Percentiles rank a stretch among this genome's conserved stretches.
Conservation (phyloP, 2,888 invertebrate genomes). For the Meiosimyza decipiens region DNA sequence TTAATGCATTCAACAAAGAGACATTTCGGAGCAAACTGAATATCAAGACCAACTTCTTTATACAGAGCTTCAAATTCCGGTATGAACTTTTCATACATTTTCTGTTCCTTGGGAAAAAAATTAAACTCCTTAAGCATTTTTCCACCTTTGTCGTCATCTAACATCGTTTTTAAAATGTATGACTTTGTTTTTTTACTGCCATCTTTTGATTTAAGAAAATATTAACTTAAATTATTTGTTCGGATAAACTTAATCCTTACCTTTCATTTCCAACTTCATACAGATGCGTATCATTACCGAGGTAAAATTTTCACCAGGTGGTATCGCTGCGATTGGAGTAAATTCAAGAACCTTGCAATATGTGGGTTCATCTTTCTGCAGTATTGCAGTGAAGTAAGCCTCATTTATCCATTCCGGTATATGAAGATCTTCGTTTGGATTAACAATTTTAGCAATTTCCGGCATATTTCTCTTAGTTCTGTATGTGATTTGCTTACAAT, state of each 20-base stretch:
- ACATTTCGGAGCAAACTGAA: background rate
- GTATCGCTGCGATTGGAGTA: slow-evolving; percentile 54
- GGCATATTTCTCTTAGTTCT: too few relatives aligned
- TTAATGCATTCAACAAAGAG: too few relatives aligned
- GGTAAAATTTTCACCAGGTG: slow-evolving; percentile 60
- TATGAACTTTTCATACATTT: background rate
- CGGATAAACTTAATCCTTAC: slow-evolving; percentile 38
- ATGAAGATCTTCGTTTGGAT: too few relatives aligned
- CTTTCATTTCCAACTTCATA: slow-evolving; percentile 54
- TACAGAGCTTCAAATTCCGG: background rate
- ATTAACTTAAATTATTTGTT: too few relatives aligned
- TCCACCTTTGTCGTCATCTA: background rate
- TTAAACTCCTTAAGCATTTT: background rate
- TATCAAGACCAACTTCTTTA: background rate
- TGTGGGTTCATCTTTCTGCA: slow-evolving; percentile 52
- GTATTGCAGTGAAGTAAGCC: slow-evolving; percentile 50
- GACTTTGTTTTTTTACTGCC: background rate
- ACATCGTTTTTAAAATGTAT: background rate
- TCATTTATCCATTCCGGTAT: slow-evolving; percentile 57
- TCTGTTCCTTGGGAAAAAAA: background rate
- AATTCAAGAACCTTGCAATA: slow-evolving; percentile 49
- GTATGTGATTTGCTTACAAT: too few relatives aligned
- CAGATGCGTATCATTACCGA: slow-evolving; percentile 57
- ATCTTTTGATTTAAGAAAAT: background rate
- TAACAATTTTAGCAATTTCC: too few relatives aligned